These are phyloP conservation scores for Cyrtodaria siliqua DNA, from an alignment of 2,888 invertebrate genomes.

Conservation along the genomic window DNA sequence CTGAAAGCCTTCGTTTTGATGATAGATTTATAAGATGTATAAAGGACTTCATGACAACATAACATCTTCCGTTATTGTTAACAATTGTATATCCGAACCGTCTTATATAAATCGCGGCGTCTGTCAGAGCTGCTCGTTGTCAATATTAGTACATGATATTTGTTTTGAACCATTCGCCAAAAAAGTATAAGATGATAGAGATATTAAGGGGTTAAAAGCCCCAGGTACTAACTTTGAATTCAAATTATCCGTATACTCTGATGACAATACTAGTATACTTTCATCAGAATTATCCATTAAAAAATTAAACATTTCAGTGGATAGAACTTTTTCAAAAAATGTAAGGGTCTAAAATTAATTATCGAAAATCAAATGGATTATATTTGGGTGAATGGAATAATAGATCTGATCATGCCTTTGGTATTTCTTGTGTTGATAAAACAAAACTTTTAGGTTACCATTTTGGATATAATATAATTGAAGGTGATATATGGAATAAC, in stretches of 20 bases:
- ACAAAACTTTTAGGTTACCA: too few relatives aligned
- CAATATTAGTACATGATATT: conserved; percentile 26
- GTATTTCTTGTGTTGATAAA: too few relatives aligned
- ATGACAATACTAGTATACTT: conserved; percentile 34
- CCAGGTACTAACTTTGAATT: conserved; percentile 25
- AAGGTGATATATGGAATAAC: too few relatives aligned
- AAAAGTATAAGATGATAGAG: conserved; percentile 24
- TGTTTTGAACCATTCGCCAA: conserved; percentile 42
- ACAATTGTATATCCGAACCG: conserved; percentile 6
- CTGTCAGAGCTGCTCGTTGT: conserved; percentile 48
- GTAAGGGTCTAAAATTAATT: too few relatives aligned
- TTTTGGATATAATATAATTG: too few relatives aligned
- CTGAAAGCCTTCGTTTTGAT: conserved; percentile 60
- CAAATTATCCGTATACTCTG: conserved; percentile 32
- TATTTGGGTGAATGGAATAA: too few relatives aligned
- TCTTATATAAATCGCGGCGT: conserved; percentile 51
- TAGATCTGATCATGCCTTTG: too few relatives aligned
- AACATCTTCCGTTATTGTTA: too few relatives aligned
- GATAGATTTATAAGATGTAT: conserved; percentile 58
- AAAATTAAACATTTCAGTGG: too few relatives aligned
- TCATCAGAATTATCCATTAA: conserved; percentile 8
- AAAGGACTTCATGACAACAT: conserved; percentile 22
- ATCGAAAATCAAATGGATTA: too few relatives aligned
- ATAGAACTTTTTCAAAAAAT: too few relatives aligned
- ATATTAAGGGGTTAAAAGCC: conserved; percentile 29